Evolutionary conservation across 2,797 vertebrate species (phyloP).

Genomic region (Typhlichthys eigenmanni): DNA sequence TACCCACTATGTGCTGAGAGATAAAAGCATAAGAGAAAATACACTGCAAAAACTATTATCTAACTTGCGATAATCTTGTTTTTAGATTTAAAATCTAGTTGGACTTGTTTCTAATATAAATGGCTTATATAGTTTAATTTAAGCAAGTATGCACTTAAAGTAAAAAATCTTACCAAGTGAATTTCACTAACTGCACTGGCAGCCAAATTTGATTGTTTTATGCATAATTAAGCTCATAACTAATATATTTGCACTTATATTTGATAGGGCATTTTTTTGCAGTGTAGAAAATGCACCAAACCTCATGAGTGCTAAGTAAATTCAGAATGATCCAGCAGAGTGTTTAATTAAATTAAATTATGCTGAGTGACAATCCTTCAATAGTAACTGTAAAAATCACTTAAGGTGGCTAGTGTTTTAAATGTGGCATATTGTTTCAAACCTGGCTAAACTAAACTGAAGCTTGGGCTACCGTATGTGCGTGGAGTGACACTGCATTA

Average conservation of each 20-base stretch:
- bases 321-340: constrained; percentile 11
- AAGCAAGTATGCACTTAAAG: no score
- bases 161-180: no score
- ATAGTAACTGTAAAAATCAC: constrained; percentile 28
- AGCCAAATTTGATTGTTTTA: no score
- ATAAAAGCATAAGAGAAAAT: constrained; percentile 4
- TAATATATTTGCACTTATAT: no score
- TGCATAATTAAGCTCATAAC: no score
- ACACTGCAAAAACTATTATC: no score
- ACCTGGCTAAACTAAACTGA: constrained; percentile 2
- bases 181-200: no score
- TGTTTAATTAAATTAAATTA: constrained; percentile 23
- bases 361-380: constrained; percentile 11
- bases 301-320: constrained; percentile 3
- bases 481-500: constrained; percentile 18
- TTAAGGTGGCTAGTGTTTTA: constrained; percentile 19
- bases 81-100: no score
- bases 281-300: constrained; percentile 4
- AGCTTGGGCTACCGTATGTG: neutral
- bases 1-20: neutral
- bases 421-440: constrained; percentile 26
- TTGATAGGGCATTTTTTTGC: no score
- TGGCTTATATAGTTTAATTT: no score
- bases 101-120: no score
- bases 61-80: no score